These are phyloP conservation scores for Galeruca laticollis DNA, from an alignment of 2,888 invertebrate species.

Conservation along the genomic window DNA sequence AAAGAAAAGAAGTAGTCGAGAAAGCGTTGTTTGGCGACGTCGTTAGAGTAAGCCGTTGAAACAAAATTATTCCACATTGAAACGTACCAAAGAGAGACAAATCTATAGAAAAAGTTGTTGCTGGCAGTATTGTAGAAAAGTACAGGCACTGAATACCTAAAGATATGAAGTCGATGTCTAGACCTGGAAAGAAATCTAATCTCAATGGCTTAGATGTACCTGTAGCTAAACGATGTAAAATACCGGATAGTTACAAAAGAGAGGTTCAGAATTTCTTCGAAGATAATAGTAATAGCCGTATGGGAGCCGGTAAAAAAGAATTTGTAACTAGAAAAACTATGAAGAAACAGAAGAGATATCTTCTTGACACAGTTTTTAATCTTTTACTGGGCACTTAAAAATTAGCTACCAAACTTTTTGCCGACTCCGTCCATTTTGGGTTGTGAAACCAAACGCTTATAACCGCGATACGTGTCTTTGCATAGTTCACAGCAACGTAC, in stretches of 20 bases:
- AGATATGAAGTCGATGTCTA: not conserved
- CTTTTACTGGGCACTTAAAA: not conserved
- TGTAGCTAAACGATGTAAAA: slow-evolving; percentile 7
- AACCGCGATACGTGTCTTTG: slow-evolving; percentile 4
- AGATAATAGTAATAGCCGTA: slow-evolving; percentile 13
- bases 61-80: slow-evolving; percentile 3
- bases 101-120: slow-evolving; percentile 2
- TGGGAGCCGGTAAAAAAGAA: not conserved
- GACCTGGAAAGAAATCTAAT: slow-evolving; percentile 1
- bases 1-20: slow-evolving; percentile 1
- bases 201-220: not conserved
- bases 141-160: not conserved
- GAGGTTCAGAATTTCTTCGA: slow-evolving; percentile 3
- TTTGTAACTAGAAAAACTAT: not conserved
- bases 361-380: slow-evolving; percentile 1
- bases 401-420: slow-evolving; percentile 1
- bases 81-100: not conserved
- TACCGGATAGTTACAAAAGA: not conserved
- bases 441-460: not conserved
- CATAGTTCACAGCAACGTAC: not conserved
- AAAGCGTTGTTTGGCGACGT: slow-evolving; percentile 16
- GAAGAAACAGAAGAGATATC: slow-evolving; percentile 6
- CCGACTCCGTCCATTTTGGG: slow-evolving; percentile 16
- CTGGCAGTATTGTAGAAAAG: not conserved
- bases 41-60: not conserved